Base-by-base conservation (phyloP, 2,113 vertebrate genomes). In the Anseranas semipalmata region DNA sequence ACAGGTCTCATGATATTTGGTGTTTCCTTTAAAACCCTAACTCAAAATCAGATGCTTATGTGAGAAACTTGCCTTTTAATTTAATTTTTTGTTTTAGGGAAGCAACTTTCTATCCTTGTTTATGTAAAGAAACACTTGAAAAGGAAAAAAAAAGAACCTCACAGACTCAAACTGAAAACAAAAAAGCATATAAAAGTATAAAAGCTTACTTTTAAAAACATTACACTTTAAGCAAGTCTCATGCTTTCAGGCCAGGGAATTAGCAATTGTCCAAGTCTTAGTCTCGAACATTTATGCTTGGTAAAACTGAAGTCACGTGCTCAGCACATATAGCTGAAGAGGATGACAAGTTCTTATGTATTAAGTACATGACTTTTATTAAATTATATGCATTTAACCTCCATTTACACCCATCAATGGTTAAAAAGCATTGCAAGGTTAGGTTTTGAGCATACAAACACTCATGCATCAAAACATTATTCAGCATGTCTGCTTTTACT, bases 21-120 rank as follows among this genome's bases (percentile, higher is more conserved):
- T 92, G 50, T 68, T 95, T 86, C n/a, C 79, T 90, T 83, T 94
- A 88, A 90, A 94, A 53, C 27, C 19, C 27, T 50, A 63, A 19
- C 52, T 73, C 39, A 85, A 68, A 90, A 90, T 87, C 74, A 85
- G 67, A 79, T 92, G 85, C 46, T 82, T n/a, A 41, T 90, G 88
- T 90, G 90, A 90, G 45, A 96, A 93, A 53, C 58, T 90, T 79
- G 39, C 33, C 21, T 74, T 87, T 62, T 84, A 80, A 52, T 62
- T 76, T 81, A 21, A 30, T 67, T 45, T 45, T 2, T 1, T 1
- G 18, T 92, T 85, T 78, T 89, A 58, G 25, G 43, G 60, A 74
- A 78, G 39, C 46, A 87, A 32, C 27, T 89, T 52, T 68, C n/a
- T 94, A 20, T 27, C 22, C 10, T 67, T 81, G 50, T 62, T 37